A percentile compares a stretch with the other conserved stretches of the same genome.
Conservation (phyloP, 1,140 invertebrate genomes). For the Achroia grisella region DNA sequence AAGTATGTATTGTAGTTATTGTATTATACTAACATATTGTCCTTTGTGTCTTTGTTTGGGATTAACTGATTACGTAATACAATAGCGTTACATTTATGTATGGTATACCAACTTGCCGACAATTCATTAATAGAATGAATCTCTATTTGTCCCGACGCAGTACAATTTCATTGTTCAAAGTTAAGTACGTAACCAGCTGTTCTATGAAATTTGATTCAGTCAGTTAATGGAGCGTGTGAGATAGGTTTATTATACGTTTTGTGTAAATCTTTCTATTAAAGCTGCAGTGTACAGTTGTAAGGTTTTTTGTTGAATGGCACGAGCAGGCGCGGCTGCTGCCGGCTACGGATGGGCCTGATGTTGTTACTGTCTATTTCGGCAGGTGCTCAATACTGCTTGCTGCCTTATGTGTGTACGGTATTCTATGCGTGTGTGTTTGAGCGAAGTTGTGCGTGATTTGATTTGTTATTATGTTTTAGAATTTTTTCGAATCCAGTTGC, state of each 20-base stretch:
- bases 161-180: slow-evolving; percentile 31
- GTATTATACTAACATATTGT: not conserved
- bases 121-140: slow-evolving; percentile 17
- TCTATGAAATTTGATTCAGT: slow-evolving; percentile 58
- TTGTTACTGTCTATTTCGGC: not conserved
- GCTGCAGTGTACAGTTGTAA: slow-evolving; percentile 9
- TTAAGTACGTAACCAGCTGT: slow-evolving; percentile 40
- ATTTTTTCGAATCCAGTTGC: slow-evolving; percentile 3
- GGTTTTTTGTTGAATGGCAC: slow-evolving; percentile 19
- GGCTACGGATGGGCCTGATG: not conserved
- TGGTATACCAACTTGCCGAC: not conserved
- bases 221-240: slow-evolving; percentile 54
- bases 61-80: not conserved
- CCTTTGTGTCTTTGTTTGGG: not conserved
- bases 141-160: slow-evolving; percentile 23
- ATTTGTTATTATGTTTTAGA: slow-evolving; percentile 18
- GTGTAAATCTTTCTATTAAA: slow-evolving; percentile 24
- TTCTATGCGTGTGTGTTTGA: slow-evolving; percentile 4
- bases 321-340: slow-evolving; percentile 12
- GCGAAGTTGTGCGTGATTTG: slow-evolving; percentile 8
- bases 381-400: slow-evolving; percentile 3
- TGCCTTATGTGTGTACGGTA: slow-evolving; percentile 8
- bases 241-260: slow-evolving; percentile 28
- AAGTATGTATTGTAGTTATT: not conserved
- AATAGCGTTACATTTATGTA: not conserved